Percentiles rank a stretch among this genome's conserved stretches.
These are phyloP conservation scores for Leptinotarsa juncta DNA, from an alignment of 2,888 invertebrate species.

Conservation along the genomic window DNA sequence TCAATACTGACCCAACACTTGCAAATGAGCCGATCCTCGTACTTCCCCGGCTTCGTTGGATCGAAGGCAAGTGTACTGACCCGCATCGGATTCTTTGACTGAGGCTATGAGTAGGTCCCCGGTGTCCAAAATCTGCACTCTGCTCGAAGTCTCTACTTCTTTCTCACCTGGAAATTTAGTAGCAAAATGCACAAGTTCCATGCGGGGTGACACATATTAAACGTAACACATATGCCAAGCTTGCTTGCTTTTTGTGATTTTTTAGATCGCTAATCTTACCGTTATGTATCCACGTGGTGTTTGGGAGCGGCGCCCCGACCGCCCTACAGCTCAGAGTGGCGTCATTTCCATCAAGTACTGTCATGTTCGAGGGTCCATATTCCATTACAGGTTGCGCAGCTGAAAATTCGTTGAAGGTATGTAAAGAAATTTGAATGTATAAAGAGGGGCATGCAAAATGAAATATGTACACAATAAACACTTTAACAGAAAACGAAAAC, in stretches of 20 bases:
- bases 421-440: neutral
- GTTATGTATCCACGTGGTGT: slow-evolving; percentile 91
- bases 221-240: slow-evolving; percentile 32
- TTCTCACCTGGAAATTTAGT: slow-evolving; percentile 68
- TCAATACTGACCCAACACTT: slow-evolving; percentile 79
- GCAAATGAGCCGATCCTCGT: slow-evolving; percentile 83
- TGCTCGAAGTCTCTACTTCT: slow-evolving; percentile 75
- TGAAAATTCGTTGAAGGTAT: slow-evolving; percentile 33
- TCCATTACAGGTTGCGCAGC: slow-evolving; percentile 92
- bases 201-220: slow-evolving; percentile 25
- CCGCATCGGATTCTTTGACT: slow-evolving; percentile 85
- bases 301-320: slow-evolving; percentile 90
- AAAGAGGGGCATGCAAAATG: slow-evolving; percentile 9
- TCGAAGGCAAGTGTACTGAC: slow-evolving; percentile 89
- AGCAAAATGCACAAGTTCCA: slow-evolving; percentile 41
- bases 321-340: slow-evolving; percentile 89
- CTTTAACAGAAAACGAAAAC: neutral
- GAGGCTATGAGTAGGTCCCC: slow-evolving; percentile 91
- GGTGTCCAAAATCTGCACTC: slow-evolving; percentile 86
- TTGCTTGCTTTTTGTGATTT: slow-evolving; percentile 12
- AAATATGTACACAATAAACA: slow-evolving; percentile 1
- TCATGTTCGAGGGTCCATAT: slow-evolving; percentile 84
- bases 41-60: slow-evolving; percentile 91
- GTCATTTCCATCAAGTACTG: slow-evolving; percentile 93
- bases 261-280: slow-evolving; percentile 71